Evolutionary conservation across 2,797 vertebrate species (phyloP).

Genomic region (Oreonectes daqikongensis): DNA sequence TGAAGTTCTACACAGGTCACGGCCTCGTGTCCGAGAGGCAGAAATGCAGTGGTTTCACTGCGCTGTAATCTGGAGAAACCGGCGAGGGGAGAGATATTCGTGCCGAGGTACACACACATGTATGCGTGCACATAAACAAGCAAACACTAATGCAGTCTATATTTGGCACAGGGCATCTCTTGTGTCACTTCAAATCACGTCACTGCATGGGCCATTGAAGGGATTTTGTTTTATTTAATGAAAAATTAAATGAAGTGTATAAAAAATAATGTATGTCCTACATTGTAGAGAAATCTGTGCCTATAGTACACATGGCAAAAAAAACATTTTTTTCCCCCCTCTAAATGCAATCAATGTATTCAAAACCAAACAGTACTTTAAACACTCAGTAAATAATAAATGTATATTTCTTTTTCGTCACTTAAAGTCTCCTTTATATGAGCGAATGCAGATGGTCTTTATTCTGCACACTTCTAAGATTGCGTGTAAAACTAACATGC

Average conservation of each 20-base stretch:
- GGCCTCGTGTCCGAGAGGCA: slow-evolving; percentile 87
- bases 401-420: not conserved
- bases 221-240: not conserved
- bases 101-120: slow-evolving; percentile 82
- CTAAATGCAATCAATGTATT: not conserved
- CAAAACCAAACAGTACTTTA: not conserved
- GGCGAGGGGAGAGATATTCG: slow-evolving; percentile 82
- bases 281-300: no score
- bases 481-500: not conserved
- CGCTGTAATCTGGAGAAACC: slow-evolving; percentile 86
- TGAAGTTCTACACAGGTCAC: slow-evolving; percentile 86
- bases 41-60: slow-evolving; percentile 87
- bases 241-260: no score
- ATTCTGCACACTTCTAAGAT: not conserved
- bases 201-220: not conserved
- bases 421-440: not conserved
- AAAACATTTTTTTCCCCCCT: not conserved
- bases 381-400: not conserved
- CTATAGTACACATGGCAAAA: no score
- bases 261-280: no score
- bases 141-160: slow-evolving; percentile 9
- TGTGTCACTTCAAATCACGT: not conserved
- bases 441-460: not conserved
- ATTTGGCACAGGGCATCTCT: no score
- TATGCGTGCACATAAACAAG: not conserved